These are phyloP conservation scores for Erebia ligea DNA, from an alignment of 2,888 invertebrate genomes.

Conservation along the genomic window DNA sequence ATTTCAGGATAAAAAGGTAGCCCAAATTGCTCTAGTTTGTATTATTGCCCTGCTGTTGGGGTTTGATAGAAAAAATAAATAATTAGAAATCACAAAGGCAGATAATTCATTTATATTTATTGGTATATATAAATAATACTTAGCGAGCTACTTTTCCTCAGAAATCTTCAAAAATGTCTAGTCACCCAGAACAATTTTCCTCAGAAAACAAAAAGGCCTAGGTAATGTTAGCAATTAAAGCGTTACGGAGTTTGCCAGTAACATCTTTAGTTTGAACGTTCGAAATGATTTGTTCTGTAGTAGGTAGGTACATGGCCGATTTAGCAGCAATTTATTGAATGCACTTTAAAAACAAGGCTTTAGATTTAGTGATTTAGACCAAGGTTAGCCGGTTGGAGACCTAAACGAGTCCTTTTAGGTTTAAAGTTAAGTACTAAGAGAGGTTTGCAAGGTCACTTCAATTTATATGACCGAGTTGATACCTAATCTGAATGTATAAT, in stretches of 20 bases:
- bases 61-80: too few species aligned
- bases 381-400: slow-evolving; percentile 39
- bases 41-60: too few species aligned
- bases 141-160: too few species aligned
- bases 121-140: too few species aligned
- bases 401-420: slow-evolving; percentile 37
- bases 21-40: too few species aligned
- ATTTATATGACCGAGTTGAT: slow-evolving; percentile 23
- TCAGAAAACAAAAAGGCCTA: neutral
- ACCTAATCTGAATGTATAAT: slow-evolving; percentile 22
- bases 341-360: slow-evolving; percentile 34
- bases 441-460: slow-evolving; percentile 33
- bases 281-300: slow-evolving; percentile 57
- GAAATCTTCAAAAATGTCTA: neutral
- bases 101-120: too few species aligned
- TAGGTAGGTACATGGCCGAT: slow-evolving; percentile 17
- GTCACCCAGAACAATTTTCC: neutral
- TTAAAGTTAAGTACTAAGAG: slow-evolving; percentile 21
- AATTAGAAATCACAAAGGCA: too few species aligned
- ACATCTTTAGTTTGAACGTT: slow-evolving; percentile 52
- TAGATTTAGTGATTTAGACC: slow-evolving; percentile 42
- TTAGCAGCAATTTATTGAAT: slow-evolving; percentile 33
- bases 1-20: too few species aligned
- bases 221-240: neutral
- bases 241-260: neutral